Base-by-base conservation (phyloP, 2,113 vertebrate genomes). In the Uria aalge region DNA sequence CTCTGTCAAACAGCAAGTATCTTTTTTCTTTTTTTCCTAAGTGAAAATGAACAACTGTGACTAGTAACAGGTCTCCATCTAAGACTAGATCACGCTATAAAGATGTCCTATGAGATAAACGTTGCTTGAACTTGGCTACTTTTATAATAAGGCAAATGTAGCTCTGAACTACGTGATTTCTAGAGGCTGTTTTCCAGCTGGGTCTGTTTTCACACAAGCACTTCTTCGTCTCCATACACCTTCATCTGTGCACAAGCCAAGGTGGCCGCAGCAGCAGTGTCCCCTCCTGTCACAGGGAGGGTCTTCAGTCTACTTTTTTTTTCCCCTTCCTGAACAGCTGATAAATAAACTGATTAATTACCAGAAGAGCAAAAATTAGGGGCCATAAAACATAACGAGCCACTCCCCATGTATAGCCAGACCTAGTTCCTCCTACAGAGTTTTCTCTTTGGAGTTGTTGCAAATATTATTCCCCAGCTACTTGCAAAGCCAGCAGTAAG, bases 141-240 rank as follows among this genome's bases (percentile, higher is more conserved):
- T 92, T 74, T 47, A 22, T 40, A 68, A 43, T 27, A 74, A 81
- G 56, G 19, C 7, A 81, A 88, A 71, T 19, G 41, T 7, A 71
- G 32, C 23, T 64, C n/a, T 59, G 20, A 74, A 67, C 23, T 7
- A 11, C 0, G 0, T 34, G 59, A 74, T 89, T 89, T 84, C 38
- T 71, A 63, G 38, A 63, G 23, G 13, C 30, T 29, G 5, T 66
- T 93, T 84, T 80, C 34, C 40, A 69, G 16, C 8, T 50, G 29
- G 26, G 3, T 55, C 32, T 88, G 20, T 41, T 92, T 74, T 26
- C 19, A 53, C 32, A 24, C 4, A 38, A 9, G 18, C 7, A 26
- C 8, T 36, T 77, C 59, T 81, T 88, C 1, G 0, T 67, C 29
- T 67, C 34, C 19, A 52, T 32, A 3, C 0, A 0, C 19, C 20